Evolutionary conservation across 2,113 vertebrate species (phyloP).

Genomic region (Cynopterus brachyotis): DNA sequence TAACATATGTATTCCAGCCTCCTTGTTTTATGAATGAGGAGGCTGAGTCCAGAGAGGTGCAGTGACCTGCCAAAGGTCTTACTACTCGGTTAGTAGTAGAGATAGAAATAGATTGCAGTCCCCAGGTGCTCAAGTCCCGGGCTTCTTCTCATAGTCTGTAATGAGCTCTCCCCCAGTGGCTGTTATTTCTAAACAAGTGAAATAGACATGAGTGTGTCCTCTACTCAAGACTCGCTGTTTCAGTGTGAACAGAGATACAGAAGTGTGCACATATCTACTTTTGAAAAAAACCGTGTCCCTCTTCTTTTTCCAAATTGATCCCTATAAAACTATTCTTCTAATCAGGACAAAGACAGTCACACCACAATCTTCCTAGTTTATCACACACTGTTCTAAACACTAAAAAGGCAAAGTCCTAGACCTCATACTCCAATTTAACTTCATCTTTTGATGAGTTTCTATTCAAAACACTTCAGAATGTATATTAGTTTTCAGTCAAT

Average conservation of each 20-base stretch:
- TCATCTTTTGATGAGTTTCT: neutral
- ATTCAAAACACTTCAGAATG: neutral
- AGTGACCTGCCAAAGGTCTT: slow-evolving; percentile 54
- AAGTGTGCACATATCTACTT: neutral
- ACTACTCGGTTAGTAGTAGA: slow-evolving; percentile 53
- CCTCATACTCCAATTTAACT: neutral
- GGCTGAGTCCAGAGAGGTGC: neutral
- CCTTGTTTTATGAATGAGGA: slow-evolving; percentile 61
- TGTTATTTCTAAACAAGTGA: neutral
- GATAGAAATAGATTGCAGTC: slow-evolving; percentile 66
- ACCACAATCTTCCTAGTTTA: neutral
- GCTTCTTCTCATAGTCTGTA: neutral
- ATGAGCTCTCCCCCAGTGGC: neutral
- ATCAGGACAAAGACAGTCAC: neutral
- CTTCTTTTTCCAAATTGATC: neutral
- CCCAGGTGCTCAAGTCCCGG: neutral
- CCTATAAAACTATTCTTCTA: neutral
- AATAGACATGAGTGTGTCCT: neutral
- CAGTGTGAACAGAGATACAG: neutral
- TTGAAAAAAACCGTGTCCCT: neutral
- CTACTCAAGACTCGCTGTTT: neutral
- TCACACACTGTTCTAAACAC: neutral
- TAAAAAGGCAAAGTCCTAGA: neutral
- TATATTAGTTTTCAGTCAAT: neutral
- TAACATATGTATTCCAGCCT: neutral